Conservation (phyloP, 2,113 vertebrate species). For the Etia nguti region DNA sequence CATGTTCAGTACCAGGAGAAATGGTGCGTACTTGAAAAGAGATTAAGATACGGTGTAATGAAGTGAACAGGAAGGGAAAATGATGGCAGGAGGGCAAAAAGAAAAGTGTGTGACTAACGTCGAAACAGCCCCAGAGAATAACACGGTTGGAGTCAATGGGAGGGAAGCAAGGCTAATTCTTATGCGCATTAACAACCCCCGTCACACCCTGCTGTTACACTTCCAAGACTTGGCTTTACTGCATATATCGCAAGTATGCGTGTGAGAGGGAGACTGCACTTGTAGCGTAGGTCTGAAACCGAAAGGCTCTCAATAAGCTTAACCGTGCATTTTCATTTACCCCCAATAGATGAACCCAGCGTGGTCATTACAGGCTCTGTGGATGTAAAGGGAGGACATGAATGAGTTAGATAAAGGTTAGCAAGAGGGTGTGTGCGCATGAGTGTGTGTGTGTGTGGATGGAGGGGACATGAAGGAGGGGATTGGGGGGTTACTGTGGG, state of each 20-base stretch:
- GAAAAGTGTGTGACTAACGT: conserved; percentile 67
- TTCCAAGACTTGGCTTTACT: conserved; percentile 9
- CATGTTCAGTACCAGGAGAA: background rate
- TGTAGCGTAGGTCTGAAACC: conserved; percentile 1
- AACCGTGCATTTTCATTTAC: conserved; percentile 62
- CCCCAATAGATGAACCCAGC: conserved; percentile 50
- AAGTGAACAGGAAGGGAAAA: conserved; percentile 51
- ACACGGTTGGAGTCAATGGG: conserved; percentile 55
- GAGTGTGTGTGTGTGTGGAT: background rate
- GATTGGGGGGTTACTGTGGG: conserved; percentile 13
- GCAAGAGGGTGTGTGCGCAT: background rate
- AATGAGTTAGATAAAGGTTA: background rate
- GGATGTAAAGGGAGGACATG: background rate
- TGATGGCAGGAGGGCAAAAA: conserved; percentile 16
- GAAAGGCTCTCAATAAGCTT: conserved; percentile 37
- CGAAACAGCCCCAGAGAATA: conserved; percentile 53
- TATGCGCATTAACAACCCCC: conserved; percentile 63
- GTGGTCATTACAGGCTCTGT: conserved; percentile 19
- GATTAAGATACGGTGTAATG: conserved; percentile 55
- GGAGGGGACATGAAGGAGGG: background rate
- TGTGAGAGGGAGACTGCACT: conserved; percentile 9
- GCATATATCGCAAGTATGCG: background rate
- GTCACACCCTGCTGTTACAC: conserved; percentile 61
- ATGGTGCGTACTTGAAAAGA: conserved; percentile 14
- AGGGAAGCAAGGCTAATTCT: conserved; percentile 49